These are phyloP conservation scores for Lepidurus arcticus DNA, from an alignment of 1,140 invertebrate genomes.

Conservation along the genomic window DNA sequence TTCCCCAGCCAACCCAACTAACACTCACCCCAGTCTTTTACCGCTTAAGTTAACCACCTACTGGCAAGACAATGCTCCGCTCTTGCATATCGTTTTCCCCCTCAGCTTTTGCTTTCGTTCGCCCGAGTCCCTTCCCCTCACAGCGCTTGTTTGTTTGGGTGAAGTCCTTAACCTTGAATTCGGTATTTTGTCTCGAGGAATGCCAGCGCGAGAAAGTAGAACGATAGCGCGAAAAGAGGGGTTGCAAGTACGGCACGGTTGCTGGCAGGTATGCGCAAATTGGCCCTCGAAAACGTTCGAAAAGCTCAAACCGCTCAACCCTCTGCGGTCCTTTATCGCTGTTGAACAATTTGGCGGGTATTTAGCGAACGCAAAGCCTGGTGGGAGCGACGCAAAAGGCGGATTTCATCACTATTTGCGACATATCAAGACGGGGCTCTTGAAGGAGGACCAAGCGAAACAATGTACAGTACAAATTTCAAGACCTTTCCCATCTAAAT, in stretches of 20 bases:
- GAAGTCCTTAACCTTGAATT: slow-evolving; percentile 14
- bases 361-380: no score
- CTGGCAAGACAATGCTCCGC: background rate
- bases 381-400: no score
- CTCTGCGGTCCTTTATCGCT: no score
- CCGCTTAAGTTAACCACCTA: background rate
- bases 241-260: background rate
- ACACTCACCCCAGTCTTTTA: background rate
- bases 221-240: background rate
- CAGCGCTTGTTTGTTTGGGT: background rate
- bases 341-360: no score
- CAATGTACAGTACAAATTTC: no score
- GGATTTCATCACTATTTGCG: no score
- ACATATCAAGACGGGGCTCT: no score
- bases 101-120: background rate
- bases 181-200: background rate
- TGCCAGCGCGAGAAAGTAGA: background rate
- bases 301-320: background rate
- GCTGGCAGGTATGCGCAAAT: background rate
- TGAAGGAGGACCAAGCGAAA: no score
- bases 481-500: no score
- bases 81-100: background rate
- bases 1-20: background rate
- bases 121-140: background rate
- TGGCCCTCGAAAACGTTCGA: background rate